Evolutionary conservation across 2,888 invertebrate species (phyloP).

Genomic region (Euclidia mi): DNA sequence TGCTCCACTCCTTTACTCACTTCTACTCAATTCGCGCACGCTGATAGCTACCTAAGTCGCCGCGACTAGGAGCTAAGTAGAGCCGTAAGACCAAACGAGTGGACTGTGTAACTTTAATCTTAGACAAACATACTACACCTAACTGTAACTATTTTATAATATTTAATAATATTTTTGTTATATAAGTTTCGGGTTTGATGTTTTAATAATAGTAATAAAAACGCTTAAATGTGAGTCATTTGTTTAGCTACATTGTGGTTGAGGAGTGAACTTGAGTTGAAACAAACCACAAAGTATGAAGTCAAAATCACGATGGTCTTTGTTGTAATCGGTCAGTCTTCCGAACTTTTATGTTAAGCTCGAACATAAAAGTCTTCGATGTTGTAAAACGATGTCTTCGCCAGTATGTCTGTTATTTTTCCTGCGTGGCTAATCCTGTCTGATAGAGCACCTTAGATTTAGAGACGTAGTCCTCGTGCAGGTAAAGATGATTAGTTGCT

Average conservation of each 20-base stretch:
- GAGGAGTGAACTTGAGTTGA: slow-evolving; percentile 11
- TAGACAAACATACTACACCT: slow-evolving; percentile 16
- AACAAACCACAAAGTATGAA: slow-evolving; percentile 32
- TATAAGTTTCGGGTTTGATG: slow-evolving; percentile 15
- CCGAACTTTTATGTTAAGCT: slow-evolving; percentile 47
- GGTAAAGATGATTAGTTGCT: slow-evolving; percentile 31
- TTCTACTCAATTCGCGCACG: slow-evolving; percentile 50
- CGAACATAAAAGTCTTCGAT: slow-evolving; percentile 28
- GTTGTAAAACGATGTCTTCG: slow-evolving; percentile 40
- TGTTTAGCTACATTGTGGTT: slow-evolving; percentile 1
- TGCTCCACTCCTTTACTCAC: slow-evolving; percentile 43
- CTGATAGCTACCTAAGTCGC: slow-evolving; percentile 54
- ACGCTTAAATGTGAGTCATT: neutral
- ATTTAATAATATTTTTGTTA: slow-evolving; percentile 14
- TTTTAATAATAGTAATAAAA: slow-evolving; percentile 11
- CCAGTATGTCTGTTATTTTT: slow-evolving; percentile 20
- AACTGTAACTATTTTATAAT: slow-evolving; percentile 20
- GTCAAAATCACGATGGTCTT: slow-evolving; percentile 36
- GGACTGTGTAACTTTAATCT: slow-evolving; percentile 34
- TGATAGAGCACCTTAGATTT: slow-evolving; percentile 32
- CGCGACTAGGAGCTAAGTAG: slow-evolving; percentile 38
- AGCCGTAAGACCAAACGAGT: slow-evolving; percentile 58
- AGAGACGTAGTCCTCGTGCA: slow-evolving; percentile 36
- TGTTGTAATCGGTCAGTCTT: slow-evolving; percentile 44
- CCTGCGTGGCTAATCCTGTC: slow-evolving; percentile 27